A percentile compares a stretch with the other conserved stretches of the same genome.
Conservation (phyloP, 2,888 invertebrate genomes). For the Andrena haemorrhoa region DNA sequence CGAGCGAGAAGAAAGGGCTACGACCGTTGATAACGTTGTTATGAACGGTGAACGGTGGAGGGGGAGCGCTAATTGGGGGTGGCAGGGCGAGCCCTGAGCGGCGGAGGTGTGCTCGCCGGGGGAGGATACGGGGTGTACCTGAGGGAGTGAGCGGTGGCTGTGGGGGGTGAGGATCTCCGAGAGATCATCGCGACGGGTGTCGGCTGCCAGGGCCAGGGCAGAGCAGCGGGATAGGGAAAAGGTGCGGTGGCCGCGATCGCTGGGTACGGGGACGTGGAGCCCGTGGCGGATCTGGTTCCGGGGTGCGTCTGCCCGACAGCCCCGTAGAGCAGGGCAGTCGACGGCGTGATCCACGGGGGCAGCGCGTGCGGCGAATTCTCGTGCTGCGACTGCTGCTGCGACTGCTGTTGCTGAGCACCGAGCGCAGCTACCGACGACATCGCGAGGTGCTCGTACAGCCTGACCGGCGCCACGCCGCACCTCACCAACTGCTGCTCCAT, state of each 20-base stretch:
- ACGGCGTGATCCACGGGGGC: constrained; percentile 80
- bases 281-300: constrained; percentile 58
- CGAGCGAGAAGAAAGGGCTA: not conserved
- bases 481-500: constrained; percentile 84
- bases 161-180: constrained; percentile 80
- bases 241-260: constrained; percentile 68
- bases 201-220: constrained; percentile 83
- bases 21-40: constrained; percentile 2
- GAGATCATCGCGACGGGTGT: constrained; percentile 79
- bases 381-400: constrained; percentile 73
- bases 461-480: constrained; percentile 82
- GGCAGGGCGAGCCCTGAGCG: constrained; percentile 75
- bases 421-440: constrained; percentile 75
- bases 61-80: constrained; percentile 78
- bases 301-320: constrained; percentile 74
- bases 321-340: constrained; percentile 81
- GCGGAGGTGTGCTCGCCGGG: constrained; percentile 73
- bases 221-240: constrained; percentile 76
- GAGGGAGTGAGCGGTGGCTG: constrained; percentile 83
- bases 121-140: constrained; percentile 80
- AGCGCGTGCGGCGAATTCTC: constrained; percentile 72
- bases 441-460: constrained; percentile 83
- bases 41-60: constrained; percentile 27
- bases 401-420: constrained; percentile 69
- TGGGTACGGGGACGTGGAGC: constrained; percentile 79